Conservation (phyloP, 2,888 invertebrate species). For the Hypercompe scribonia region DNA sequence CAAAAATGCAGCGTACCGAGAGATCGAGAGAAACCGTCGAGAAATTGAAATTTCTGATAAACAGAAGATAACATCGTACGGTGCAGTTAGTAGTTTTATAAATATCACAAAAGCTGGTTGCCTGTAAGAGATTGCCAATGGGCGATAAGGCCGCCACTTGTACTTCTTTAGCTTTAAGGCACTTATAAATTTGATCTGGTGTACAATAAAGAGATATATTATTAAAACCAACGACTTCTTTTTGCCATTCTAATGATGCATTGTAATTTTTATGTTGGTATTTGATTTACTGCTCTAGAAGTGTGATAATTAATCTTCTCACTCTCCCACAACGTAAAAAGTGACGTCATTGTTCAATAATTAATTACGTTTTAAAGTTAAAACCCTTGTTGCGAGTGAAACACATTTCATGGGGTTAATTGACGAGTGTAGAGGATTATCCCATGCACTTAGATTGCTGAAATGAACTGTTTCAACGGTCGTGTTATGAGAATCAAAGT, state of each 20-base stretch:
- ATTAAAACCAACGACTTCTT: too few species aligned
- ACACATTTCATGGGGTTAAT: not conserved
- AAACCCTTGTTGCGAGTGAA: constrained; percentile 19
- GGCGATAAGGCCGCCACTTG: too few species aligned
- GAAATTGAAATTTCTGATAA: too few species aligned
- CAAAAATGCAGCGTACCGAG: too few species aligned
- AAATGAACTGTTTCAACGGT: not conserved
- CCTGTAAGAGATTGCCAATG: too few species aligned
- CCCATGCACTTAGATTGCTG: not conserved
- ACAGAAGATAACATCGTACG: too few species aligned
- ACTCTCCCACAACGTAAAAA: not conserved
- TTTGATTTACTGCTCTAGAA: not conserved
- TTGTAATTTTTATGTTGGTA: not conserved
- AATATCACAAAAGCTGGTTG: not conserved
- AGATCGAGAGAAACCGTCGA: too few species aligned
- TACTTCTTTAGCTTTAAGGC: too few species aligned
- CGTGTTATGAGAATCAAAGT: not conserved
- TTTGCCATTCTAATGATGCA: not conserved
- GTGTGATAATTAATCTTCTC: constrained; percentile 9
- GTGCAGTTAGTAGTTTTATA: too few species aligned
- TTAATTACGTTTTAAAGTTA: constrained; percentile 40
- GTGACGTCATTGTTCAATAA: constrained; percentile 18
- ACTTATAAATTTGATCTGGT: too few species aligned
- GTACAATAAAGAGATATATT: too few species aligned
- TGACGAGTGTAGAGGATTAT: not conserved